These are phyloP conservation scores for Rafetus swinhoei DNA, from an alignment of 2,113 vertebrate genomes.

Conservation along the genomic window DNA sequence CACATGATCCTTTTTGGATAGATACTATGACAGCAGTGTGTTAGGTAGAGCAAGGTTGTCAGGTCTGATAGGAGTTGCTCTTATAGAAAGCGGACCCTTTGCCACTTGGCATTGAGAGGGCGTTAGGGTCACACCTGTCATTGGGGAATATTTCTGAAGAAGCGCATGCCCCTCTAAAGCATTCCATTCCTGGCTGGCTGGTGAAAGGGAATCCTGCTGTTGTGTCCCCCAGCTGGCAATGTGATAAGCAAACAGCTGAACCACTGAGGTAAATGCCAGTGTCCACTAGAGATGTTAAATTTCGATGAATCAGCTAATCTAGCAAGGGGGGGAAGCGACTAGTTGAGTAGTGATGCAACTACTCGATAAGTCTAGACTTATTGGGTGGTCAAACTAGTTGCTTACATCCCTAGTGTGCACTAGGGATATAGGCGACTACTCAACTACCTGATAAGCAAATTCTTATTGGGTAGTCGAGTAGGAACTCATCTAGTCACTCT, in stretches of 20 bases:
- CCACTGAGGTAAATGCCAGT: background rate
- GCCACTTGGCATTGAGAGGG: background rate
- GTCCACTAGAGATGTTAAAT: too few species aligned
- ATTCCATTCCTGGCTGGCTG: background rate
- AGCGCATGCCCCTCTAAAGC: background rate
- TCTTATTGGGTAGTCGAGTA: too few species aligned
- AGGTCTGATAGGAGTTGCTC: background rate
- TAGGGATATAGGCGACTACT: too few species aligned
- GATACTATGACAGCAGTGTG: background rate
- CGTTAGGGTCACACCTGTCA: background rate
- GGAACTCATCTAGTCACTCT: too few species aligned
- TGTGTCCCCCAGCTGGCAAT: background rate
- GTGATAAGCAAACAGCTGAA: background rate
- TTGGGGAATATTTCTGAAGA: background rate
- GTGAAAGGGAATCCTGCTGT: background rate
- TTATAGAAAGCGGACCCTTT: background rate
- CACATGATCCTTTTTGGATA: background rate
- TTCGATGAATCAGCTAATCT: too few species aligned
- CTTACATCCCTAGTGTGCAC: too few species aligned
- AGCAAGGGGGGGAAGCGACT: too few species aligned
- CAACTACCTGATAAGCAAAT: too few species aligned
- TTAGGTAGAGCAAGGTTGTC: background rate
- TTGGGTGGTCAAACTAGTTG: too few species aligned
- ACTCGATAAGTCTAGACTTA: too few species aligned
- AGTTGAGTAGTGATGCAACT: too few species aligned